Conservation (phyloP, 1,140 invertebrate genomes). For the Drosophila teissieri region DNA sequence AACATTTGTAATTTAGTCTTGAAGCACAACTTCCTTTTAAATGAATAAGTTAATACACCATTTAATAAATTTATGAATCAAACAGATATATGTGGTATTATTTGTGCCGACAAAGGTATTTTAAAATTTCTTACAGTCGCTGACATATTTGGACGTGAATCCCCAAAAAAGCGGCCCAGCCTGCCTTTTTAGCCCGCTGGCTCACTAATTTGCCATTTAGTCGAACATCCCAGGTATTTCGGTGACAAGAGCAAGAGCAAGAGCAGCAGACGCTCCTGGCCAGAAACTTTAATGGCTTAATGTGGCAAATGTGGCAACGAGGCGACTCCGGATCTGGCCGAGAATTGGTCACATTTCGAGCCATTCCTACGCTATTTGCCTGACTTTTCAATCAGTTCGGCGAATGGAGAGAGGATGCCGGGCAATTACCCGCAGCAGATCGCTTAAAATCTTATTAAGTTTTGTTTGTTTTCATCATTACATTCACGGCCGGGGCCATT, state of each 20-base stretch:
- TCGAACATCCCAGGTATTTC: constrained; percentile 64
- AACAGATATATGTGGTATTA: too few species aligned
- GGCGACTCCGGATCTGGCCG: constrained; percentile 10
- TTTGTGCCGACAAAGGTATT: too few species aligned
- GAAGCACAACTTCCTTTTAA: too few species aligned
- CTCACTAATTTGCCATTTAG: constrained; percentile 80
- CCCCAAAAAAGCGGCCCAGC: constrained; percentile 18
- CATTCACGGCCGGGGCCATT: constrained; percentile 80
- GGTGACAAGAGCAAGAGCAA: constrained; percentile 64
- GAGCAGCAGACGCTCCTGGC: constrained; percentile 42
- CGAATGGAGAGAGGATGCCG: not conserved
- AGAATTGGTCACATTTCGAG: constrained; percentile 30
- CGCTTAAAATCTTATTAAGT: constrained; percentile 78
- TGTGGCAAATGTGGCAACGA: constrained; percentile 52
- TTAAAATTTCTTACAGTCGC: too few species aligned
- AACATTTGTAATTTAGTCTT: too few species aligned
- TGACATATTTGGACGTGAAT: constrained; percentile 61
- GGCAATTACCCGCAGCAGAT: constrained; percentile 51
- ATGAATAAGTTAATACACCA: too few species aligned
- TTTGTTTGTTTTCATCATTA: constrained; percentile 83
- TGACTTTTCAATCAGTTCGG: constrained; percentile 60
- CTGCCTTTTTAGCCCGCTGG: constrained; percentile 28
- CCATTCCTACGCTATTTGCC: constrained; percentile 34
- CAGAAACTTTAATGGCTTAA: constrained; percentile 70
- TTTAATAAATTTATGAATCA: not conserved